Percentiles rank a stretch among this genome's conserved stretches.
Evolutionary conservation across 2,113 vertebrate genomes (phyloP).

Genomic region (Sorex fumeus): DNA sequence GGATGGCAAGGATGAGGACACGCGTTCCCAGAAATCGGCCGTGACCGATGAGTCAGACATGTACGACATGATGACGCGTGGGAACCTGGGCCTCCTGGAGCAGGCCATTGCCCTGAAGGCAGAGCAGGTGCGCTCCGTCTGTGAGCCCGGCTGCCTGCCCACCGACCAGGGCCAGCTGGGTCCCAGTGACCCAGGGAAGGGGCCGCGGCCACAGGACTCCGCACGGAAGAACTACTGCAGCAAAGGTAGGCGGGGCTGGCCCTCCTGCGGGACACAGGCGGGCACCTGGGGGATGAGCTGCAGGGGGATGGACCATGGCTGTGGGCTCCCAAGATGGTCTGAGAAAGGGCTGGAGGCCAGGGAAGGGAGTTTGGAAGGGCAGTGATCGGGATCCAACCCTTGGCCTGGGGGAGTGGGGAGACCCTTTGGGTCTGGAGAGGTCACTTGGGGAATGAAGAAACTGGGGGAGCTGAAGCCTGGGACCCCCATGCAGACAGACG

Average conservation of each 20-base stretch:
- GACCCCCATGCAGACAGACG: background rate
- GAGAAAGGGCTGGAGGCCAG: background rate
- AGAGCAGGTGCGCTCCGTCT: conserved; percentile 94
- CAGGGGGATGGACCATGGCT: background rate
- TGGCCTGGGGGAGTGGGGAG: no score
- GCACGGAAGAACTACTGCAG: conserved; percentile 95
- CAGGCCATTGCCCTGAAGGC: conserved; percentile 98
- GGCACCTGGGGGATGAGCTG: background rate
- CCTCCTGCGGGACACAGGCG: no score
- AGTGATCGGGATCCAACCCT: background rate
- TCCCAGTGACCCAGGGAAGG: conserved; percentile 91
- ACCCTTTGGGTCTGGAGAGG: background rate
- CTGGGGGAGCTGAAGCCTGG: background rate
- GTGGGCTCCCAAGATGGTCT: no score
- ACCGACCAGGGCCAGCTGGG: conserved; percentile 92
- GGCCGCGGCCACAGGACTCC: conserved; percentile 92
- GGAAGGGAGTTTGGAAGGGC: no score
- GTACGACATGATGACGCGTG: conserved; percentile 96
- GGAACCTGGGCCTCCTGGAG: conserved; percentile 97
- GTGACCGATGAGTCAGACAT: conserved; percentile 96
- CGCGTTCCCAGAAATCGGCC: conserved; percentile 92
- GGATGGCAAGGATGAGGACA: conserved; percentile 93
- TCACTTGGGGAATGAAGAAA: background rate
- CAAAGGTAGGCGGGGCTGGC: conserved; percentile 90
- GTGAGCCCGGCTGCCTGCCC: conserved; percentile 90